phyloP scores from a whole-genome alignment of 2,797 vertebrate genomes.

The Anguilla anguilla region DNA sequence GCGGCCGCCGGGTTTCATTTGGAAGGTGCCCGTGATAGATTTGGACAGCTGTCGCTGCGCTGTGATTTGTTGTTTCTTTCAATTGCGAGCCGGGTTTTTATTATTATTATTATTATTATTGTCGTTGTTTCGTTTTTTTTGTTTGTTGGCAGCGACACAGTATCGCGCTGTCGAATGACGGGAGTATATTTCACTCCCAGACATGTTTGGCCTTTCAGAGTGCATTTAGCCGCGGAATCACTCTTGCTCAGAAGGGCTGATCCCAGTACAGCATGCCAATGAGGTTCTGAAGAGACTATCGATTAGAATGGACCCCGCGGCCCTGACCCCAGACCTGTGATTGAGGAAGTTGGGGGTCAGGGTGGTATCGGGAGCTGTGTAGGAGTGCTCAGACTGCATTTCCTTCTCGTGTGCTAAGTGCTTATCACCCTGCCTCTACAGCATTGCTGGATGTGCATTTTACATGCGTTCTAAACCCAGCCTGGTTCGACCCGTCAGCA shows the following conservation, averaged over 20 bases:
- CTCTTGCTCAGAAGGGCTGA: background rate
- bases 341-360: background rate
- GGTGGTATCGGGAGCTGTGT: background rate
- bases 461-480: background rate
- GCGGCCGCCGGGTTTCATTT: constrained; percentile 61
- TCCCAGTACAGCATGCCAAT: constrained; percentile 21
- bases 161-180: background rate
- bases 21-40: constrained; percentile 74
- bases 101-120: constrained; percentile 21
- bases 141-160: background rate
- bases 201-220: background rate
- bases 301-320: constrained; percentile 11
- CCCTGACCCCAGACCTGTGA: background rate
- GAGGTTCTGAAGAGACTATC: constrained; percentile 25
- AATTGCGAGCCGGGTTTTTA: constrained; percentile 22
- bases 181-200: constrained; percentile 3
- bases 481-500: background rate
- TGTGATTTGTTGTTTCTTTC: constrained; percentile 69
- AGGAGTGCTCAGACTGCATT: background rate
- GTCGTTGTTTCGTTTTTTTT: background rate
- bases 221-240: background rate
- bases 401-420: background rate
- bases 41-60: constrained; percentile 60
- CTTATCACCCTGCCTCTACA: background rate
- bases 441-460: background rate